Evolutionary conservation across 2,888 invertebrate species (phyloP).

Genomic region (Tenodera sinensis): DNA sequence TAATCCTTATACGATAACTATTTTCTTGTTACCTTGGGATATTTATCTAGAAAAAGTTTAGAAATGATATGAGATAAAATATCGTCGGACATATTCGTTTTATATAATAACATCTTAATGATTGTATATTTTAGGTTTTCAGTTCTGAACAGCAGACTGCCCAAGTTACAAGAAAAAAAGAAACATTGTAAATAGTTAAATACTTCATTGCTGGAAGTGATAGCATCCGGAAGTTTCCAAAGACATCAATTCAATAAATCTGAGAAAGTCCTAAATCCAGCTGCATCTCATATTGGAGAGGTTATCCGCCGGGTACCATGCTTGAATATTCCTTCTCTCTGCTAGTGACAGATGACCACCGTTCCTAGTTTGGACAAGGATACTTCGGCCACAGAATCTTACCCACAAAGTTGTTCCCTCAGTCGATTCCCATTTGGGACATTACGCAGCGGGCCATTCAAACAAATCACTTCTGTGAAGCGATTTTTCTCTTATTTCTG

Average conservation of each 20-base stretch:
- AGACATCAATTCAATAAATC: not conserved
- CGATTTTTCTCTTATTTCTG: not conserved
- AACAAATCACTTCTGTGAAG: not conserved
- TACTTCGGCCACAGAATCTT: not conserved
- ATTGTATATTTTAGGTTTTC: too few species aligned
- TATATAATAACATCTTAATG: too few species aligned
- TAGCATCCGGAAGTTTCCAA: not conserved
- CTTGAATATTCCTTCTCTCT: not conserved
- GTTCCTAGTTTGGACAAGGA: not conserved
- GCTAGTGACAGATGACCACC: not conserved
- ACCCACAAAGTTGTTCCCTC: not conserved
- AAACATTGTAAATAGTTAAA: too few species aligned
- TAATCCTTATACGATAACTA: too few species aligned
- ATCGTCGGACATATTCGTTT: too few species aligned
- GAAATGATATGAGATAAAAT: too few species aligned
- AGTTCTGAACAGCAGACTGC: too few species aligned
- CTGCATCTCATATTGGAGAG: not conserved
- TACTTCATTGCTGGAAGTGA: not conserved
- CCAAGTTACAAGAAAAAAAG: too few species aligned
- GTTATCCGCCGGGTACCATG: not conserved
- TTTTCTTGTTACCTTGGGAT: too few species aligned
- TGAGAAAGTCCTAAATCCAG: not conserved
- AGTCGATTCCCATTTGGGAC: not conserved
- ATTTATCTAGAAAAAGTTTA: too few species aligned
- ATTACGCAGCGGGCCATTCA: not conserved